A percentile compares a stretch with the other conserved stretches of the same genome.
Conservation (phyloP, 2,113 vertebrate genomes). For the Sinocyclocheilus maitianheensis region DNA sequence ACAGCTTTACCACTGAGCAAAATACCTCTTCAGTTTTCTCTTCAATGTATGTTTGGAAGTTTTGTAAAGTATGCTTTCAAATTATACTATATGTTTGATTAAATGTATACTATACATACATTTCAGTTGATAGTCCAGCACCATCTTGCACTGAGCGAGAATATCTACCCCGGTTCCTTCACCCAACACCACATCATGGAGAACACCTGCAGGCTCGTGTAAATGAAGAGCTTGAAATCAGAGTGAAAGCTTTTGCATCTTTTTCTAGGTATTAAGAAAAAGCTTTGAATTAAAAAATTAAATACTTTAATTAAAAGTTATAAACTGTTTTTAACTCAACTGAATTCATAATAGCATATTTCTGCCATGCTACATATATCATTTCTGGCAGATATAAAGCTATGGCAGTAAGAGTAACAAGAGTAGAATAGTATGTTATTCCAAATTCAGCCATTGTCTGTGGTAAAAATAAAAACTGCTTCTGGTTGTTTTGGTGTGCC, state of each 20-base stretch:
- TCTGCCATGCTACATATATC: background rate
- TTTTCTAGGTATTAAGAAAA: conserved; percentile 54
- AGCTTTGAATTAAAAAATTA: background rate
- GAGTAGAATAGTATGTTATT: background rate
- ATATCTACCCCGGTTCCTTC: conserved; percentile 62
- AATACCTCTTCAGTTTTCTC: conserved; percentile 69
- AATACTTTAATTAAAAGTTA: background rate
- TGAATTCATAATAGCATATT: background rate
- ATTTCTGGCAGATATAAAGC: background rate
- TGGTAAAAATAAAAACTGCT: no score
- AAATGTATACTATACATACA: background rate
- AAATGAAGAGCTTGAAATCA: conserved; percentile 64
- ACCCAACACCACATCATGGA: conserved; percentile 66
- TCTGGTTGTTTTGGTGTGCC: no score
- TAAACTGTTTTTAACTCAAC: no score
- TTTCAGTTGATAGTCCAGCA: conserved; percentile 64
- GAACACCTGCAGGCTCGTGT: conserved; percentile 51
- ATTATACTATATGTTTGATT: background rate
- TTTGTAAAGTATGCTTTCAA: background rate
- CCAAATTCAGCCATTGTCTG: background rate
- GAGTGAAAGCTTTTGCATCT: conserved; percentile 59
- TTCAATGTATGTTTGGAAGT: conserved; percentile 58
- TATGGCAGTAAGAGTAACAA: background rate
- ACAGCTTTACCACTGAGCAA: conserved; percentile 54
- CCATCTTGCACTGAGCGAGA: conserved; percentile 65